Evolutionary conservation across 2,888 invertebrate species (phyloP), one percentile per base, ranked within the genome.

Genomic region (Gryllus longicercus): DNA sequence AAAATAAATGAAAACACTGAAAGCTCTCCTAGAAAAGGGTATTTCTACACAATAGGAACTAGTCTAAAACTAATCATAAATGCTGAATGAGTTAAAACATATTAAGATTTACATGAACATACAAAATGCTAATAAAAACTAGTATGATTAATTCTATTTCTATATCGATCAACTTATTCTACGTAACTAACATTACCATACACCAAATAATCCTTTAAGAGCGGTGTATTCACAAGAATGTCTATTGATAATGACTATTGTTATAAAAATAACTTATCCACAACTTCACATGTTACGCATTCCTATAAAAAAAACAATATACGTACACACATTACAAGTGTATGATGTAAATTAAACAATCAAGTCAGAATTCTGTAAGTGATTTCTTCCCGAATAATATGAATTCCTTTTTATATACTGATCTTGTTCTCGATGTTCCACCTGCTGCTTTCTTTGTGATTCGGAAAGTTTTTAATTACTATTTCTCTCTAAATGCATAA

Each of bases 1-100:
- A n/a, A 63, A 63, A 63, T 14, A n/a, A 63, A 63, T n/a, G n/a
- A 63, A 63, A n/a, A 63, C 63, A 63, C n/a, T 63, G 63, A 63
- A 63, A 63, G 63, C 63, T 63, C 5, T 18, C 63, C 63, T 18
- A 63, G n/a, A 63, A 63, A 63, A 14, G n/a, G 63, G 14, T 18
- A n/a, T n/a, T 18, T 63, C 63, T 63, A 63, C 63, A 63, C 63
- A 63, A 63, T 18, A 63, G 63, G 63, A 63, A 63, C 63, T 63
- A 63, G 5, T 14, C n/a, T 63, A 63, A 63, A n/a, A 63, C 63
- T 63, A 14, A 38, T 38, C 38, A 38, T 38, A 38, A 38, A 38
- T 38, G 38, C 38, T 38, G 38, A 38, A 38, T 38, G 38, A 38
- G 38, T 5, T 38, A 38, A 38, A 38, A 38, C 38, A 38, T 38